Evolutionary conservation across 2,888 invertebrate species (phyloP), one percentile per base, ranked within the genome.

Genomic region (Volucella inflata): DNA sequence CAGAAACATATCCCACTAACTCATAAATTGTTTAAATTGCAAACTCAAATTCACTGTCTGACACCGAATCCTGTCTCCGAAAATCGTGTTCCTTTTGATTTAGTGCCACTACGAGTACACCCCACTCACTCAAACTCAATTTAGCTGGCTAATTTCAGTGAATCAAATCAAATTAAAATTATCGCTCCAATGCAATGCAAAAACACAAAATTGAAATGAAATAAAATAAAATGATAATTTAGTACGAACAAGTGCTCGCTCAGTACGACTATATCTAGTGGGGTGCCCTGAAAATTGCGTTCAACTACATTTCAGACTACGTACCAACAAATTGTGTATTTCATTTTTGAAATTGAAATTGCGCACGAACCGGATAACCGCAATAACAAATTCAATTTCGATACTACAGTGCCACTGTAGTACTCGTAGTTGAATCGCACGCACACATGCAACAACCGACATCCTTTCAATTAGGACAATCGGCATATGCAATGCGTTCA

Each of bases 361-460:
- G 38, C 67, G 38, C 60, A 83, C 72, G 67, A 80, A 59, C 36
- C 70, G 16, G 44, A 53, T 55, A 65, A 80, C 84, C 84, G 50
- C 84, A 85, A 67, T 30, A 80, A 80, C 84, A 85, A 85, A 85
- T 85, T 85, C 76, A 80, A 80, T 80, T 76, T 67, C 75, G n/a
- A 80, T 76, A 64, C 60, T 21, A 76, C 11, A 53, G 48, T 6
- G 30, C 30, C 6, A 30, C 30, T 6, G 30, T 30, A 30, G 30
- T 30, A 6, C 30, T n/a, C 36, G 74, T 21, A 17, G 38, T 30
- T 40, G 16, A 57, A 57, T 64, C 38, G 42, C 21, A 51, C 62
- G 30, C 70, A 71, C 57, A 71, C 62, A 53, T 30, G 6, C 6
- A 30, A 1, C 1, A 6, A 30, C 30, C 46, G 12, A 51, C 62